Base-by-base conservation (phyloP, 2,113 vertebrate species). In the Ifrita kowaldi region DNA sequence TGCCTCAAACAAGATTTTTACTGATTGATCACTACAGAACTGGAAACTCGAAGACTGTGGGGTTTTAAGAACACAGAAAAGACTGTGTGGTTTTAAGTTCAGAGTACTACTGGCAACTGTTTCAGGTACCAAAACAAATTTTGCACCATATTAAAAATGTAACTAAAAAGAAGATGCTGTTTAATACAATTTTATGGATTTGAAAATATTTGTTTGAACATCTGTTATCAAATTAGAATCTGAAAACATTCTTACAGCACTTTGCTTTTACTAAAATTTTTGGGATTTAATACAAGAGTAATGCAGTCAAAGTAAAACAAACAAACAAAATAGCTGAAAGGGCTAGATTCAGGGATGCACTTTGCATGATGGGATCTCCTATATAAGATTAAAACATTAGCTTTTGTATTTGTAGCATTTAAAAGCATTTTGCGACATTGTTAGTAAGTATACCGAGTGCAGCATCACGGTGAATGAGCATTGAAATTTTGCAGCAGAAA, bases 401-500 rank as follows among this genome's bases (percentile, higher is more conserved):
- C 19, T 75, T 91, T 83, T 69, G 7, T 47, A 57, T 42, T 62
- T 79, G n/a, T 39, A 39, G 30, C 32, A 79, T 76, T 86, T 71
- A 42, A 89, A 89, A 71, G 10, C 33, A 39, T 73, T 82, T 78
- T 91, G 24, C 42, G 55, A 4, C 30, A 18, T 28, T 6, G 2
- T 67, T 67, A 41, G 24, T 55, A 87, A 73, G 78, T 50, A 47
- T 41, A 91, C 26, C 35, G 63, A 47, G 24, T 9, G 5, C 42
- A 88, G 46, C 42, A 88, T n/a, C 3, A 0, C 60, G 18, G 39
- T 90, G 75, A 96, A 90, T 70, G 16, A 86, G 22, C 32, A 50
- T 44, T 90, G 71, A 96, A 94, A 90, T 74, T 88, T 93, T 86
- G 32, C 52, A 84, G 28, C 44, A 81, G 50, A 88, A 96, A 95